Conservation (phyloP, 2,797 vertebrate species). For the Momotus momota region DNA sequence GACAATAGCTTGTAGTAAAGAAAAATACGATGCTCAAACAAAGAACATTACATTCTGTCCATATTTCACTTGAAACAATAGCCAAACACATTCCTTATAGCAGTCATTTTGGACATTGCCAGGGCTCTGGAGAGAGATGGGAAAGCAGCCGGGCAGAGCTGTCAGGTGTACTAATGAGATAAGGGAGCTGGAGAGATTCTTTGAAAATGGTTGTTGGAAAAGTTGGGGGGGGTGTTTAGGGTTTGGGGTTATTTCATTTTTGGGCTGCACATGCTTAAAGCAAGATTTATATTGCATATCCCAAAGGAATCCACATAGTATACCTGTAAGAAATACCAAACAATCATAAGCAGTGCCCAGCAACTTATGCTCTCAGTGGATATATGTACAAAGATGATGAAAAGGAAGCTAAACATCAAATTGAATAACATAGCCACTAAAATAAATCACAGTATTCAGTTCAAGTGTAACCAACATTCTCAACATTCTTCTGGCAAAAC, state of each 20-base stretch:
- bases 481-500: slow-evolving; percentile 15
- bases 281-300: slow-evolving; percentile 21
- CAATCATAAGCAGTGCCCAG: neutral
- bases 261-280: neutral
- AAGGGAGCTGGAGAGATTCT: slow-evolving; percentile 57
- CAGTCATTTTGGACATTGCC: slow-evolving; percentile 36
- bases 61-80: slow-evolving; percentile 40
- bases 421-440: slow-evolving; percentile 9
- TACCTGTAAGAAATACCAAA: slow-evolving; percentile 24
- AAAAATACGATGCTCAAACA: slow-evolving; percentile 4
- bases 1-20: neutral
- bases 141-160: slow-evolving; percentile 32
- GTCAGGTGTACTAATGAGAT: slow-evolving; percentile 62
- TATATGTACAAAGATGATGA: neutral
- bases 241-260: neutral
- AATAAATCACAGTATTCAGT: slow-evolving; percentile 13
- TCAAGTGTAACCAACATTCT: slow-evolving; percentile 8
- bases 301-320: slow-evolving; percentile 5
- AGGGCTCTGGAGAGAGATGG: slow-evolving; percentile 25
- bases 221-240: neutral
- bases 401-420: slow-evolving; percentile 37
- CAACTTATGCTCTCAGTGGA: neutral
- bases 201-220: slow-evolving; percentile 11
- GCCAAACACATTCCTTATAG: slow-evolving; percentile 4
- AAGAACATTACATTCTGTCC: slow-evolving; percentile 17